These are phyloP conservation scores for Galeruca laticollis DNA, from an alignment of 2,888 invertebrate genomes.

Conservation along the genomic window DNA sequence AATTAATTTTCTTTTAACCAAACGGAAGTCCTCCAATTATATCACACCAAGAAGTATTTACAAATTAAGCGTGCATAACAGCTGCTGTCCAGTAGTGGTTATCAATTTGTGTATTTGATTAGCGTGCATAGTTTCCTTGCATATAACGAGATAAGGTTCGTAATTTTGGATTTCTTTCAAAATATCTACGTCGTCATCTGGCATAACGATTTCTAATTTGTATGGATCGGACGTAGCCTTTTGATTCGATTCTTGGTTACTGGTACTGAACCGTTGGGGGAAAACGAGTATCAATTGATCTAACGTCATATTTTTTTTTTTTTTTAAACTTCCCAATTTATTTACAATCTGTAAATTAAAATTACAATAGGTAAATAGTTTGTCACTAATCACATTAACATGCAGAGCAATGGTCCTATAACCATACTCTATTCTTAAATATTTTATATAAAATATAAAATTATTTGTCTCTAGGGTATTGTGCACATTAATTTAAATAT, in stretches of 20 bases:
- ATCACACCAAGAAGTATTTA: conserved; percentile 44
- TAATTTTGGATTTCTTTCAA: conserved; percentile 65
- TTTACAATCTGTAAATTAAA: too few relatives aligned
- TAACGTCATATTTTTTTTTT: conserved; percentile 64
- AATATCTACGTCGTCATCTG: conserved; percentile 56
- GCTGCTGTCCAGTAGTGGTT: conserved; percentile 72
- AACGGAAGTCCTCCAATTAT: neutral
- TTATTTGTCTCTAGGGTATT: too few relatives aligned
- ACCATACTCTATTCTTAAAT: too few relatives aligned
- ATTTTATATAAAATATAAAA: too few relatives aligned
- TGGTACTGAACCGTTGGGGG: conserved; percentile 63
- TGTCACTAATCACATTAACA: too few relatives aligned
- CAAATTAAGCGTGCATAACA: conserved; percentile 65
- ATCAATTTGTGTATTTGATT: conserved; percentile 73
- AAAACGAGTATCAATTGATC: conserved; percentile 66
- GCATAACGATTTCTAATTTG: conserved; percentile 45
- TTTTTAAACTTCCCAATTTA: too few relatives aligned
- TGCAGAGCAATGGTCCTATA: too few relatives aligned
- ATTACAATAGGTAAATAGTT: too few relatives aligned
- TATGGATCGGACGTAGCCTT: conserved; percentile 23
- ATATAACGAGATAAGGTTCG: conserved; percentile 66
- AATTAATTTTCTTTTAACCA: neutral
- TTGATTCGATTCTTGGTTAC: conserved; percentile 36
- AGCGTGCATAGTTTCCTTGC: conserved; percentile 73
- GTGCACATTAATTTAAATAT: too few relatives aligned